These are phyloP conservation scores for Ursus arctos DNA, from an alignment of 2,113 vertebrate genomes.

Conservation along the genomic window DNA sequence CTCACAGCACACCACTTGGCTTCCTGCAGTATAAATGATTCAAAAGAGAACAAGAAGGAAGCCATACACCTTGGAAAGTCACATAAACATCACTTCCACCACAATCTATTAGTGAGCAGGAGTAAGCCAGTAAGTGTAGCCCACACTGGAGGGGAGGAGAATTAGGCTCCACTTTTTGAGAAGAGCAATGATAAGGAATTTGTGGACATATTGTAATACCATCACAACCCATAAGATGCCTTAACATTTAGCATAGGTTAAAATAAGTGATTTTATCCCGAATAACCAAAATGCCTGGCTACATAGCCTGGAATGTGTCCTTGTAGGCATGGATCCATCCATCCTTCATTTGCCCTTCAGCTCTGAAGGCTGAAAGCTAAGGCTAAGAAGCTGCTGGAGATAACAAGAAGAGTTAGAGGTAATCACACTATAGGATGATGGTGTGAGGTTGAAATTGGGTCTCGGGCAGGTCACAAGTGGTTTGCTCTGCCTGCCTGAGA, in stretches of 20 bases:
- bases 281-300: neutral
- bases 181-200: neutral
- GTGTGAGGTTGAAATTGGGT: neutral
- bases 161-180: neutral
- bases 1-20: neutral
- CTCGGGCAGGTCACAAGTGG: neutral
- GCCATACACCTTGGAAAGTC: neutral
- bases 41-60: neutral
- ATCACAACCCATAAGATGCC: neutral
- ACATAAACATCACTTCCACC: neutral
- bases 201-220: neutral
- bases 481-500: neutral
- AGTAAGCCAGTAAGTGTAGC: neutral
- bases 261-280: slow-evolving; percentile 11
- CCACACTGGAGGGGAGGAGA: neutral
- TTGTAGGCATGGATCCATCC: neutral
- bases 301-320: neutral
- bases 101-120: neutral
- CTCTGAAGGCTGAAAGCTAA: too few relatives aligned
- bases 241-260: neutral
- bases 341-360: neutral
- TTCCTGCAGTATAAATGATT: neutral
- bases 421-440: neutral
- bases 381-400: neutral
- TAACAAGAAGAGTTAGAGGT: neutral